Conservation (phyloP, 2,797 vertebrate genomes). For the Odontamblyopus lacepedii region DNA sequence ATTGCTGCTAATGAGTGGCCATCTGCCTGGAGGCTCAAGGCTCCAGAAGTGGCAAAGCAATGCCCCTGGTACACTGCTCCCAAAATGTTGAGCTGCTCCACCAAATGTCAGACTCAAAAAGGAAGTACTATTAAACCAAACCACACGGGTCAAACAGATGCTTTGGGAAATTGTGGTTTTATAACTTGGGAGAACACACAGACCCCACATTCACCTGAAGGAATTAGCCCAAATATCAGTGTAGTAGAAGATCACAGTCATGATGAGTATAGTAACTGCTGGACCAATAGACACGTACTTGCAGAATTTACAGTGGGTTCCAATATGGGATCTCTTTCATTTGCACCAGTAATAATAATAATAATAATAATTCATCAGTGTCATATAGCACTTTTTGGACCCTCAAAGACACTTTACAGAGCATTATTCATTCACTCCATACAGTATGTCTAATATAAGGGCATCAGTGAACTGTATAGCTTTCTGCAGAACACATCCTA, state of each 20-base stretch:
- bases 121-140: conserved; percentile 49
- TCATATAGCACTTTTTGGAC: too few relatives aligned
- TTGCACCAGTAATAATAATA: neutral
- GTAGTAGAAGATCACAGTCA: neutral
- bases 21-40: conserved; percentile 81
- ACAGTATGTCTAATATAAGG: neutral
- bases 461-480: too few relatives aligned
- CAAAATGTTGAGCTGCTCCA: conserved; percentile 46
- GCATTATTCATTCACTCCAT: too few relatives aligned
- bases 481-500: too few relatives aligned
- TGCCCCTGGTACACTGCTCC: conserved; percentile 31
- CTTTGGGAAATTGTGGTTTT: conserved; percentile 27
- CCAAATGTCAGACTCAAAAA: conserved; percentile 54
- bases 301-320: too few relatives aligned
- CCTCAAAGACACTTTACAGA: too few relatives aligned
- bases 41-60: conserved; percentile 47
- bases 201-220: neutral
- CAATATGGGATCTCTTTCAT: neutral
- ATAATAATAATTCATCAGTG: too few relatives aligned
- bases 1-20: conserved; percentile 85
- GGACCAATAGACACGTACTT: neutral
- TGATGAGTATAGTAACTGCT: too few relatives aligned
- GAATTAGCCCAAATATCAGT: neutral
- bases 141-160: conserved; percentile 35
- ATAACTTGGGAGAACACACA: conserved; percentile 11